Evolutionary conservation across 2,113 vertebrate species (phyloP).

Genomic region (Lipotes vexillifer): DNA sequence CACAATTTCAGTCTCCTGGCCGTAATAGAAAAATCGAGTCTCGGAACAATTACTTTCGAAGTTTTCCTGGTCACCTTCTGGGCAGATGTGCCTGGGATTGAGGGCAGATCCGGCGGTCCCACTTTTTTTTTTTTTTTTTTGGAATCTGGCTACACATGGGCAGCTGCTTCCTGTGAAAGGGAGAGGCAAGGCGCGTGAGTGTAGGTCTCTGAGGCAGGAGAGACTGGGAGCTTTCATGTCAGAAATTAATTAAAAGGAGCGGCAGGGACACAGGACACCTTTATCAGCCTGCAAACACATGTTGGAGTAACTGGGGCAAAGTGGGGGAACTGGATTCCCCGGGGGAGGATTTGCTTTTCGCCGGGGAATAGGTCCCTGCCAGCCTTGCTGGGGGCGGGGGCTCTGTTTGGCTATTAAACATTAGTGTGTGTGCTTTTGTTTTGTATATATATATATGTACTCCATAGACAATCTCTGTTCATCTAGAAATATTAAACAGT

Average conservation of each 20-base stretch:
- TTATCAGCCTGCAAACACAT: not conserved
- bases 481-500: not conserved
- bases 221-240: not conserved
- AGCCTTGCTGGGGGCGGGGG: not conserved
- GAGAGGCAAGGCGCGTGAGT: not conserved
- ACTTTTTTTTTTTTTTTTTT: slow-evolving; percentile 72
- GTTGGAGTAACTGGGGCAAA: not conserved
- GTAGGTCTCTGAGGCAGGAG: not conserved
- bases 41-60: not conserved
- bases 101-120: not conserved
- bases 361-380: not conserved
- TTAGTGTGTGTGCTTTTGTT: not conserved
- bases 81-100: not conserved
- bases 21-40: not conserved
- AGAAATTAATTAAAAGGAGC: slow-evolving; percentile 31
- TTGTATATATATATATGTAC: not conserved
- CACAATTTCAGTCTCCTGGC: not conserved
- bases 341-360: not conserved
- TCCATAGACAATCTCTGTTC: not conserved
- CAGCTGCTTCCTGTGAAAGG: slow-evolving; percentile 83
- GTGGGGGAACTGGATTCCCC: not conserved
- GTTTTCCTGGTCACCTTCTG: not conserved
- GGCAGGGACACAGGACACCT: not conserved
- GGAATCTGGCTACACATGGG: slow-evolving; percentile 81
- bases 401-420: not conserved